A percentile compares a stretch with the other conserved stretches of the same genome.
phyloP scores from a whole-genome alignment of 2,888 invertebrate genomes.

The Clivina fossor region DNA sequence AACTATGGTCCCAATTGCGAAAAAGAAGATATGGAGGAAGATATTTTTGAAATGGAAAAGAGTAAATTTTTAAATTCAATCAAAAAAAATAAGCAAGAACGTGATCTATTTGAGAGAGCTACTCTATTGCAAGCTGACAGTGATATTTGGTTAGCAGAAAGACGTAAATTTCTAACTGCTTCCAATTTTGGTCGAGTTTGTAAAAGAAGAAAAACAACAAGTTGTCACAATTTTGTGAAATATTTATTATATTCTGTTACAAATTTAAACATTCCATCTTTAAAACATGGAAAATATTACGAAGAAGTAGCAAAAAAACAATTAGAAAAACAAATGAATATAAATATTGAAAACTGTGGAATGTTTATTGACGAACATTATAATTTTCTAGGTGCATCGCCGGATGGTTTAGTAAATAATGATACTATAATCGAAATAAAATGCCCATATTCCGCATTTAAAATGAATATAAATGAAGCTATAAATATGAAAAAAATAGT shows the following conservation, averaged over 20 bases:
- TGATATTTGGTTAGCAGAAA: neutral
- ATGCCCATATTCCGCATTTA: slow-evolving; percentile 3
- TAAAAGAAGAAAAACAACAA: slow-evolving; percentile 1
- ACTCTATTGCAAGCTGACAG: neutral
- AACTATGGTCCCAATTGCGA: neutral
- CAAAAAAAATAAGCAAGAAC: slow-evolving; percentile 1
- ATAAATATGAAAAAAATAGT: neutral
- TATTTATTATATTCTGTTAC: neutral
- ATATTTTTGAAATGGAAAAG: neutral
- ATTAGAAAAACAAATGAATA: neutral
- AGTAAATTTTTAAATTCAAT: neutral
- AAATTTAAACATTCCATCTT: neutral
- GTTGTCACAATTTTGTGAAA: neutral
- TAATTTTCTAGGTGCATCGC: slow-evolving; percentile 2
- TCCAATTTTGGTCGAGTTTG: slow-evolving; percentile 5
- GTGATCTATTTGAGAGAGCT: neutral
- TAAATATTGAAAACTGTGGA: neutral
- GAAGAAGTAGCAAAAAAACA: neutral
- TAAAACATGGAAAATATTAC: neutral
- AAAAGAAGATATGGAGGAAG: neutral
- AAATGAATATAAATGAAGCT: neutral
- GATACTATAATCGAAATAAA: slow-evolving; percentile 3
- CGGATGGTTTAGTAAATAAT: too few relatives aligned
- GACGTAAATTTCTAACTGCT: slow-evolving; percentile 6
- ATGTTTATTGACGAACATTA: slow-evolving; percentile 5